phyloP scores from a whole-genome alignment of 2,888 invertebrate species.

The Malacosoma neustria region DNA sequence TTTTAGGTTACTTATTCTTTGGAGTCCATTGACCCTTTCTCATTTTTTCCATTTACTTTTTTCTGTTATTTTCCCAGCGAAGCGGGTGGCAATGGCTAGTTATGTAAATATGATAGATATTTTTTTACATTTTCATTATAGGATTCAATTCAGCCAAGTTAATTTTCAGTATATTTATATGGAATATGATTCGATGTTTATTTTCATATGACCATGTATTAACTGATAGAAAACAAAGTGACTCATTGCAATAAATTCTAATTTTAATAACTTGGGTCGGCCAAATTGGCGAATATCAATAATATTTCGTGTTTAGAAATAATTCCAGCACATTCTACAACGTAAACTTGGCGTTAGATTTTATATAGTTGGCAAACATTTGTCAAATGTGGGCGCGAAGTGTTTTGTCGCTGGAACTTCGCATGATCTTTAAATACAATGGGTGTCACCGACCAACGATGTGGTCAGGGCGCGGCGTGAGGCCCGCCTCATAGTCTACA shows the following conservation, averaged over 20 bases:
- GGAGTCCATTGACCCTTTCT: no score
- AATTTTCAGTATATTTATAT: no score
- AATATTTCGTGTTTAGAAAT: neutral
- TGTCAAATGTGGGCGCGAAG: neutral
- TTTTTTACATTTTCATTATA: no score
- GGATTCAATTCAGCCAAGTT: no score
- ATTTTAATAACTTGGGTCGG: neutral
- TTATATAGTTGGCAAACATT: neutral
- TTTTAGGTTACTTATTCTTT: no score
- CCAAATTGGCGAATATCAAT: neutral
- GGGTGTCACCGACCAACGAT: neutral
- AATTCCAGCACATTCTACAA: neutral
- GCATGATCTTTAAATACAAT: neutral
- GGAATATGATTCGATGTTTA: no score
- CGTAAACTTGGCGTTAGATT: neutral
- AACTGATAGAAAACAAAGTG: neutral
- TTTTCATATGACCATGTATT: neutral
- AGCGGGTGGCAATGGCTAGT: no score
- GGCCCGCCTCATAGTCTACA: neutral
- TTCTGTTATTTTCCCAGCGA: no score
- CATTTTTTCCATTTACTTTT: no score
- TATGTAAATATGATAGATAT: no score
- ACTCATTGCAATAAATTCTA: neutral
- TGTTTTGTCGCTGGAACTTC: neutral
- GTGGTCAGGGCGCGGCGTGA: neutral